These are phyloP conservation scores for Montipora cactus DNA, from an alignment of 64 coral and sea anemone genomes.

Conservation along the genomic window DNA sequence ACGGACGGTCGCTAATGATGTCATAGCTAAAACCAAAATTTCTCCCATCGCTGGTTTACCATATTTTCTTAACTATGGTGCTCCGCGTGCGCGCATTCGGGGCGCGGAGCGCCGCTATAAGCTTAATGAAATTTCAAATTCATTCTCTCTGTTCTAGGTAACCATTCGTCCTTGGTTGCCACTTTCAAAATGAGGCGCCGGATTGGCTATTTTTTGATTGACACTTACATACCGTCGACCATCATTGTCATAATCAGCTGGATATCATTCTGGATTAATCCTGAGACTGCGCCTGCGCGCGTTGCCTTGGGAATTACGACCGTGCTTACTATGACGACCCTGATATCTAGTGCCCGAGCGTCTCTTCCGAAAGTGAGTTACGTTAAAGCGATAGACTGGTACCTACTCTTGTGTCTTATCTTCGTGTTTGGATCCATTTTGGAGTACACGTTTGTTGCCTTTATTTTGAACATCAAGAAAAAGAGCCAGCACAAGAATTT, in stretches of 20 bases:
- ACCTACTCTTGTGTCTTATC: slow-evolving; percentile 83
- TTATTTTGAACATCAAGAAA: slow-evolving; percentile 51
- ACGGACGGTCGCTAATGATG: too few species aligned
- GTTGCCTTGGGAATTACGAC: slow-evolving; percentile 98
- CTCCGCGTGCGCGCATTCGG: too few species aligned
- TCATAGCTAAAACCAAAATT: too few species aligned
- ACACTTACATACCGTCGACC: slow-evolving; percentile 93
- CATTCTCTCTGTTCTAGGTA: slow-evolving; percentile 36
- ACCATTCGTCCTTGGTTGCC: slow-evolving; percentile 84
- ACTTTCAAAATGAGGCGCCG: slow-evolving; percentile 93
- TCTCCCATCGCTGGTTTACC: too few species aligned
- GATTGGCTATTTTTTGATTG: slow-evolving; percentile 95
- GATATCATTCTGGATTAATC: slow-evolving; percentile 99
- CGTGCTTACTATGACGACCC: slow-evolving; percentile 96
- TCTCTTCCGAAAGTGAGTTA: slow-evolving; percentile 95
- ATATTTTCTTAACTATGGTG: too few species aligned
- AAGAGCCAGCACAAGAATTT: slow-evolving; percentile 4
- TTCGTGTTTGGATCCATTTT: slow-evolving; percentile 98
- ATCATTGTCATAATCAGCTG: slow-evolving; percentile 98
- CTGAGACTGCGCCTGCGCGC: slow-evolving; percentile 90
- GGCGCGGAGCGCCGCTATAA: too few species aligned
- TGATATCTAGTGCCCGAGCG: slow-evolving; percentile 85
- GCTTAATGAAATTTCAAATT: not conserved
- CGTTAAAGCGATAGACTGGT: slow-evolving; percentile 98
- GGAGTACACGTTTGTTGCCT: slow-evolving; percentile 94